Evolutionary conservation across 2,797 vertebrate genomes (phyloP).

Genomic region (Gymnodraco acuticeps): DNA sequence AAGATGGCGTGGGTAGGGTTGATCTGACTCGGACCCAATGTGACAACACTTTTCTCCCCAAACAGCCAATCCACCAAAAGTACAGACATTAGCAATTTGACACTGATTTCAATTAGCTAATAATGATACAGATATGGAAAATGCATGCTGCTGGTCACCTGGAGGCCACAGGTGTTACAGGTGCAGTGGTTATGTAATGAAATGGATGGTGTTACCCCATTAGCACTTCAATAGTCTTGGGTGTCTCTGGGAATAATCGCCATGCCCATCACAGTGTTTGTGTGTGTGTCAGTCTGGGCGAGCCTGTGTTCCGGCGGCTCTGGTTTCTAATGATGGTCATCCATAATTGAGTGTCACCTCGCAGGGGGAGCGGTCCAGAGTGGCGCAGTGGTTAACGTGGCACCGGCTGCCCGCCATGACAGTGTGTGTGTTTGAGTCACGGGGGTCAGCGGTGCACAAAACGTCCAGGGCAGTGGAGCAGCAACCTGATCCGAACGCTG

Average conservation of each 20-base stretch:
- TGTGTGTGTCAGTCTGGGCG: constrained; percentile 54
- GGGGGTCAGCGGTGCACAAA: constrained; percentile 80
- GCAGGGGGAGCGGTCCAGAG: constrained; percentile 69
- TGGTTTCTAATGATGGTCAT: constrained; percentile 86
- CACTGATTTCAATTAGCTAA: not conserved
- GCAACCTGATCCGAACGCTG: constrained; percentile 73
- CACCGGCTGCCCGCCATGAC: constrained; percentile 37
- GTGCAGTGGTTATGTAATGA: constrained; percentile 50
- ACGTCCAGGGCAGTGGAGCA: constrained; percentile 60
- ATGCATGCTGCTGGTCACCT: constrained; percentile 33
- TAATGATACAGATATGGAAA: constrained; percentile 17
- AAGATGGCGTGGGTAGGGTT: constrained; percentile 84
- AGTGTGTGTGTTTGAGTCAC: constrained; percentile 41
- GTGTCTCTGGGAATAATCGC: constrained; percentile 75
- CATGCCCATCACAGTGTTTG: constrained; percentile 56
- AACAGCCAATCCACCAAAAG: too few species aligned
- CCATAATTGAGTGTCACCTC: constrained; percentile 82
- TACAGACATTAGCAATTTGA: not conserved
- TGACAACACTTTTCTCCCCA: too few species aligned
- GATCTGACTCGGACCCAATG: constrained; percentile 62
- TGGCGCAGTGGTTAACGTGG: constrained; percentile 59
- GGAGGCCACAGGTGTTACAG: constrained; percentile 44
- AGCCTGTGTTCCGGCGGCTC: constrained; percentile 71
- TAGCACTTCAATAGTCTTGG: constrained; percentile 76
- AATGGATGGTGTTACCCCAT: constrained; percentile 73